A percentile compares a stretch with the other conserved stretches of the same genome.
Evolutionary conservation across 2,888 invertebrate species (phyloP).

Genomic region (Rhorus exstirpatorius): DNA sequence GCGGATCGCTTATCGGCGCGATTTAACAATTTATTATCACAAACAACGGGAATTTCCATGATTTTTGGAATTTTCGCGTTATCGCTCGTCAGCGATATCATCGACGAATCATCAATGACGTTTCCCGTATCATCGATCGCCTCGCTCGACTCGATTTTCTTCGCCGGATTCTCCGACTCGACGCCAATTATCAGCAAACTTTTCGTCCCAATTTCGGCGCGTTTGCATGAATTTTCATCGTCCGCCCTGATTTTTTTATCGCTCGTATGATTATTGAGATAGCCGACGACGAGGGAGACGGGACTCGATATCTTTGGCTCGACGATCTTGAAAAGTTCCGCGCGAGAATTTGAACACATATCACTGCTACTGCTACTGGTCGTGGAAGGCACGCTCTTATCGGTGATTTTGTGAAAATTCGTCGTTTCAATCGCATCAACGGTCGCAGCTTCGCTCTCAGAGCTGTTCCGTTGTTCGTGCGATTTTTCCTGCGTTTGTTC

Average conservation of each 20-base stretch:
- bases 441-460: slow-evolving; percentile 52
- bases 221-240: slow-evolving; percentile 72
- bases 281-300: slow-evolving; percentile 78
- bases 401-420: slow-evolving; percentile 86
- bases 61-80: slow-evolving; percentile 42
- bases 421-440: slow-evolving; percentile 70
- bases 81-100: slow-evolving; percentile 51
- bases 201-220: slow-evolving; percentile 34
- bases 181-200: slow-evolving; percentile 69
- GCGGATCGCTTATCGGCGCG: slow-evolving; percentile 76
- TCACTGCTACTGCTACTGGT: slow-evolving; percentile 84
- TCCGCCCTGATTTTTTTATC: slow-evolving; percentile 74
- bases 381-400: slow-evolving; percentile 86
- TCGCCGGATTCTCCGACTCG: slow-evolving; percentile 83
- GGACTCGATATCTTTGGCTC: slow-evolving; percentile 79
- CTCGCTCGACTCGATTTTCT: too few species aligned
- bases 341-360: slow-evolving; percentile 85
- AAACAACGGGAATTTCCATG: slow-evolving; percentile 65
- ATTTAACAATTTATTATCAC: slow-evolving; percentile 79
- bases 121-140: too few species aligned
- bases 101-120: too few species aligned
- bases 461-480: slow-evolving; percentile 49
- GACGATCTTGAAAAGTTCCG: slow-evolving; percentile 82
- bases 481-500: slow-evolving; percentile 60
- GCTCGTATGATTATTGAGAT: slow-evolving; percentile 80